Evolutionary conservation across 2,797 vertebrate genomes (phyloP).

Genomic region (Bucorvus abyssinicus): DNA sequence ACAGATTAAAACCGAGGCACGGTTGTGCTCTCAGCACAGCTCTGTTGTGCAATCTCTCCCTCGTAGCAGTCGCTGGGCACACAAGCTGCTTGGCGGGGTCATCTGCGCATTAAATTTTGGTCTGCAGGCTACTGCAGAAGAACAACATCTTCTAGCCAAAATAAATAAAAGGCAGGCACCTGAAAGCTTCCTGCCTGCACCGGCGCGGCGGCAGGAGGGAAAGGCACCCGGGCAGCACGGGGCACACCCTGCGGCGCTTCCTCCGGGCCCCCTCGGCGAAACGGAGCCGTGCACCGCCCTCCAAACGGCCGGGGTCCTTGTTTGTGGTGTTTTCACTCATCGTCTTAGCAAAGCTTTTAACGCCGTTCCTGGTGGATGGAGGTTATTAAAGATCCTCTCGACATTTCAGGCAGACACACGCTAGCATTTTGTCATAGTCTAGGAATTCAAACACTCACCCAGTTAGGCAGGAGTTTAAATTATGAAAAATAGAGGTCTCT

Average conservation of each 20-base stretch:
- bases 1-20: neutral
- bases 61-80: neutral
- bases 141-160: slow-evolving; percentile 23
- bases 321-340: slow-evolving; percentile 50
- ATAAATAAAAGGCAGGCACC: slow-evolving; percentile 55
- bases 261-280: neutral
- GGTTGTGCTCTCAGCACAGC: neutral
- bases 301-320: neutral
- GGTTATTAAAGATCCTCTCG: slow-evolving; percentile 76
- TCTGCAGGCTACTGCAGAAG: slow-evolving; percentile 37
- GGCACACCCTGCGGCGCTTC: neutral
- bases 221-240: neutral
- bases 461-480: slow-evolving; percentile 74
- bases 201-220: neutral
- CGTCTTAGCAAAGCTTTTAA: slow-evolving; percentile 61
- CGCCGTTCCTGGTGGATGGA: slow-evolving; percentile 4
- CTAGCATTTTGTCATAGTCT: slow-evolving; percentile 79
- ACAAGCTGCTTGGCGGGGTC: slow-evolving; percentile 8
- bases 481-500: slow-evolving; percentile 71
- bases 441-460: slow-evolving; percentile 76
- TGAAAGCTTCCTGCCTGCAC: slow-evolving; percentile 32
- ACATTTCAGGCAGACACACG: slow-evolving; percentile 77
- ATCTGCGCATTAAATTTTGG: neutral
- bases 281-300: neutral
- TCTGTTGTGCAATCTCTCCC: neutral